Evolutionary conservation across 2,797 vertebrate species (phyloP), one percentile per base, ranked within the genome.

Genomic region (Ctenosaura bakeri): DNA sequence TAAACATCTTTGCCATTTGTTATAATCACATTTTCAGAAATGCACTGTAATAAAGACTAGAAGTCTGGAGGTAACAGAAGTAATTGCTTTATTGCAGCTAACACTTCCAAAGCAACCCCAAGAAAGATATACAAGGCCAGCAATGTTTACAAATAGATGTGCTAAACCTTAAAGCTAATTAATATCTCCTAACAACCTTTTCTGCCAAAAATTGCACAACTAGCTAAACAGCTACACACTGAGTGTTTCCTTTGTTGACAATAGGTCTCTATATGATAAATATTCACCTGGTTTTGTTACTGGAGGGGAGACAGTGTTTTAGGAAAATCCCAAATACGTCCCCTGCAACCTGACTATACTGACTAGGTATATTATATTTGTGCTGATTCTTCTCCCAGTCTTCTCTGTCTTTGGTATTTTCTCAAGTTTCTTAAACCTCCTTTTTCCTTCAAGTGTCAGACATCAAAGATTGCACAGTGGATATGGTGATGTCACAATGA

Each of bases 11-110:
- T 54, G 26, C 52, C 52, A 8, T 5, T 0, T 90, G 52, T 92
- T 95, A 87, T 46, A 91, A 93, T 86, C 64, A 29, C 87, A 22
- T 88, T 94, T 92, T 94, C 86, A 89, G 74, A 52, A 89, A 92
- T 66, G 71, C 92, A 77, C 77, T 92, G 74, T 12, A 79, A 94
- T 22, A 92, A 59, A 77, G 84, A 38, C 85, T 85, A 38, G 64
- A 5, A 38, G 85, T 16, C 90, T 89, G 85, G 91, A 92, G 81
- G 59, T 52, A 86, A 76, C 88, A 59, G 90, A 92, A 89, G 77
- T 52, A 81, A 91, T 93, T 94, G 92, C 32, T 85, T 71, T 35
- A 54, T 54, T n/a, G 9, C 35, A 52, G 8, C 18, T 35, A 35
- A 66, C 1, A 24, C 66, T 20, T 20, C 46, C 18, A 35, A 52